Evolutionary conservation across 1,140 invertebrate species (phyloP).

Genomic region (Atta texana): DNA sequence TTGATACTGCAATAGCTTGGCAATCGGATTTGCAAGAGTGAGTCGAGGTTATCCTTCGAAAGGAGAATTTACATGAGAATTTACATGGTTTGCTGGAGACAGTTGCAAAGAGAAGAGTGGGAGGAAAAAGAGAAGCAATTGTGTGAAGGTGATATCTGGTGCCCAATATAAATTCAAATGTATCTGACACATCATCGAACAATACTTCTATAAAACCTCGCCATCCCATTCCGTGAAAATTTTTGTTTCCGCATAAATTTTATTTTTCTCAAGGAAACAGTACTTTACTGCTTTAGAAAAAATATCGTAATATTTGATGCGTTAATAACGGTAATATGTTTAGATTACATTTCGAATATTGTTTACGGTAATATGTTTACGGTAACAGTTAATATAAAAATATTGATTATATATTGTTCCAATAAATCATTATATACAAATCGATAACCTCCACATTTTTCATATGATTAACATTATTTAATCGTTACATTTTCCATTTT

Average conservation of each 20-base stretch:
- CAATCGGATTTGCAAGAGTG: conserved; percentile 72
- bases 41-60: conserved; percentile 70
- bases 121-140: conserved; percentile 23
- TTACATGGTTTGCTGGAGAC: conserved; percentile 63
- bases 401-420: not conserved
- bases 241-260: conserved; percentile 42
- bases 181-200: conserved; percentile 62
- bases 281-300: conserved; percentile 27
- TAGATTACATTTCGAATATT: not conserved
- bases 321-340: conserved; percentile 5
- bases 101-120: conserved; percentile 16
- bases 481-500: not conserved
- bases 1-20: conserved; percentile 69
- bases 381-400: not conserved
- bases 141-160: conserved; percentile 33
- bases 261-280: conserved; percentile 44
- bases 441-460: not conserved
- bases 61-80: conserved; percentile 77
- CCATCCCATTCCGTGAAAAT: conserved; percentile 31
- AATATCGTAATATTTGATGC: not conserved
- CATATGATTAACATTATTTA: no score
- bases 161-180: conserved; percentile 61
- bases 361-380: not conserved
- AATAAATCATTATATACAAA: not conserved
- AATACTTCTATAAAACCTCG: conserved; percentile 32